Base-by-base conservation (phyloP, 2,113 vertebrate species). In the Phaetusa simplex region DNA sequence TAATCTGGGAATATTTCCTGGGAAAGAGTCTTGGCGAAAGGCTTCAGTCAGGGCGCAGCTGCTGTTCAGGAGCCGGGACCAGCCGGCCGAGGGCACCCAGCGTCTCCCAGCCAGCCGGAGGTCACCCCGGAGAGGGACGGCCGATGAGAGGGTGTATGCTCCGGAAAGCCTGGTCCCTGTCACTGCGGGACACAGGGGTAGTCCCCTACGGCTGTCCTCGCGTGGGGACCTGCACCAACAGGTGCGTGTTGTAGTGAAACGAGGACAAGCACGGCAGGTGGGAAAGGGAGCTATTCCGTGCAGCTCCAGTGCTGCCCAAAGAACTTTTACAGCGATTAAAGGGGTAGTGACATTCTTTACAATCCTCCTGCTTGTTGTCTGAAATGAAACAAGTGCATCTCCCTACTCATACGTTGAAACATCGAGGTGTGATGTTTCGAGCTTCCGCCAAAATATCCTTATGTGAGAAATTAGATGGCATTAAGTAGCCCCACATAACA, bases 201-300 rank as follows among this genome's bases (percentile, higher is more conserved):
- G 29, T 6, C 10, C 64, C 43, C 53, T 8, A 1, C 53, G 11
- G 38, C 64, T 5, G 8, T 11, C 36, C 38, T 43, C 21, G 1
- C 10, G 0, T 2, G 23, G 77, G 73, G 12, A 49, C 50, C 36
- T 2, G 24, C 13, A 2, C 3, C 67, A 13, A 3, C 7, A 12
- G 21, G 4, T 11, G 40, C 22, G 27, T 5, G 3, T 24, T 14
- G 49, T 1, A 9, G 8, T 2, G 9, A 24, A 16, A 5, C 0
- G 21, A 4, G 23, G 58, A 4, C 23, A 12, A 14, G 52, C 11
- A 2, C 0, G 22, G 32, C 8, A 0, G 11, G 0, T 5, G 2
- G 36, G 30, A 9, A 26, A 42, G 77, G 77, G 26, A 52, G 6
- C 21, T 2, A 1, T 17, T 18, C 11, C 0, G 0, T 14, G 18